Evolutionary conservation across 2,888 invertebrate species (phyloP), one percentile per base, ranked within the genome.

Genomic region (Drosophila mayaguana): DNA sequence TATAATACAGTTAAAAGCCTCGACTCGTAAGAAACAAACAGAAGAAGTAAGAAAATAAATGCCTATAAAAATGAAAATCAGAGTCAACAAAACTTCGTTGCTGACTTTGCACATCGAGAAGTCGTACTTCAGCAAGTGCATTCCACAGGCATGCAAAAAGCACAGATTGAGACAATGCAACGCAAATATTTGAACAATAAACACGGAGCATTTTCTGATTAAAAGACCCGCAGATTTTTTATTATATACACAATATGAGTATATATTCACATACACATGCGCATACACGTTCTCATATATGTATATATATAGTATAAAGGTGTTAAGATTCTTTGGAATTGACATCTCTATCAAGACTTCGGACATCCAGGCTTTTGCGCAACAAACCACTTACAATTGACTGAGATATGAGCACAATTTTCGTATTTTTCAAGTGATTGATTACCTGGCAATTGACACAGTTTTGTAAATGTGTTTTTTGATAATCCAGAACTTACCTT

Each of bases 401-500:
- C n/a, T 25, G 18, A 81, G 77, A 72, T 65, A 83, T 80, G 76
- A 79, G 75, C 77, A 76, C 72, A 79, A 83, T 73, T 85, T 86
- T 38, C 54, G 43, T 62, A 56, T 51, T 46, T 45, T 61, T 61
- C 50, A 50, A 50, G 50, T 87, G 85, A 86, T 89, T 84, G 86
- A 86, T 89, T 80, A 73, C 59, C 55, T 46, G 59, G 71, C 79
- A 82, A 82, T 86, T 86, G 88, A 86, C 87, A 83, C 34, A 77
- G 54, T 81, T 87, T 80, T 60, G 38, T 77, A 63, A 59, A 7
- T 22, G 12, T 46, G 2, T 7, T 59, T 75, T 76, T 69, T 78
- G 84, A 88, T 88, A 88, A 80, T 83, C 63, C 61, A 60, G 8
- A 32, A 83, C 83, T 85, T 83, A 93, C 93, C 93, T 91, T 92